These are phyloP conservation scores for Triplophysa dalaica DNA, from an alignment of 2,113 vertebrate genomes.

Conservation along the genomic window DNA sequence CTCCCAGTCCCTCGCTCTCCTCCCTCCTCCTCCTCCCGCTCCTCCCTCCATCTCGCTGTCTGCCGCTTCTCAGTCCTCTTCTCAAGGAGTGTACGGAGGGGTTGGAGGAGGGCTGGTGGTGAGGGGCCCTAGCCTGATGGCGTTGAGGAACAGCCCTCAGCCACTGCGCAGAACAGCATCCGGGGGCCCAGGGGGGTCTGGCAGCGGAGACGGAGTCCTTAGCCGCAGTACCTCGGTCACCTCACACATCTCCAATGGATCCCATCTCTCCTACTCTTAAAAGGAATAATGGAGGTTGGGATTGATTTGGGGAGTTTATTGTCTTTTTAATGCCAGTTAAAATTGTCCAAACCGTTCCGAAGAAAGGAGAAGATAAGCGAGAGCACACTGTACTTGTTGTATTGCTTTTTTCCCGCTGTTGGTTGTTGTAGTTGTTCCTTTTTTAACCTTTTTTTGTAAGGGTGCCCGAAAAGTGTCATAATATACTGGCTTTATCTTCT, in stretches of 20 bases:
- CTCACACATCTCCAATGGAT: conserved; percentile 90
- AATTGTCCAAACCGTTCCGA: conserved; percentile 32
- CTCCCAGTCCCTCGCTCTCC: conserved; percentile 76
- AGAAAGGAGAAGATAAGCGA: conserved; percentile 40
- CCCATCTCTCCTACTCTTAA: conserved; percentile 89
- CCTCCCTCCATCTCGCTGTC: conserved; percentile 70
- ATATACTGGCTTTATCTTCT: conserved; percentile 52
- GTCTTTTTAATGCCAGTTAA: conserved; percentile 5
- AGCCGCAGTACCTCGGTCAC: conserved; percentile 90
- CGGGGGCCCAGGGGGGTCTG: conserved; percentile 79
- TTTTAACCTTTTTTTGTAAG: conserved; percentile 51
- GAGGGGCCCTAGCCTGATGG: conserved; percentile 78
- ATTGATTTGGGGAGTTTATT: neutral
- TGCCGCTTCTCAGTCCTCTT: conserved; percentile 70
- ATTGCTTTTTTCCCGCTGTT: conserved; percentile 46
- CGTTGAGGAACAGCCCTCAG: conserved; percentile 89
- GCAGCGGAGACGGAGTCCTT: conserved; percentile 75
- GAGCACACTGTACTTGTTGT: conserved; percentile 59
- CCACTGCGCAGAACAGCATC: conserved; percentile 87
- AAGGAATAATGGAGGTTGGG: neutral
- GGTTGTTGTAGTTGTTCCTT: conserved; percentile 43
- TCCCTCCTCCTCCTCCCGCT: conserved; percentile 76
- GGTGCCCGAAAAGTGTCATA: conserved; percentile 53
- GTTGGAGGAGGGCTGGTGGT: conserved; percentile 69
- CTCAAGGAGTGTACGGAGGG: conserved; percentile 72